Evolutionary conservation across 2,888 invertebrate genomes (phyloP).

Genomic region (Drosophila melanocephala): DNA sequence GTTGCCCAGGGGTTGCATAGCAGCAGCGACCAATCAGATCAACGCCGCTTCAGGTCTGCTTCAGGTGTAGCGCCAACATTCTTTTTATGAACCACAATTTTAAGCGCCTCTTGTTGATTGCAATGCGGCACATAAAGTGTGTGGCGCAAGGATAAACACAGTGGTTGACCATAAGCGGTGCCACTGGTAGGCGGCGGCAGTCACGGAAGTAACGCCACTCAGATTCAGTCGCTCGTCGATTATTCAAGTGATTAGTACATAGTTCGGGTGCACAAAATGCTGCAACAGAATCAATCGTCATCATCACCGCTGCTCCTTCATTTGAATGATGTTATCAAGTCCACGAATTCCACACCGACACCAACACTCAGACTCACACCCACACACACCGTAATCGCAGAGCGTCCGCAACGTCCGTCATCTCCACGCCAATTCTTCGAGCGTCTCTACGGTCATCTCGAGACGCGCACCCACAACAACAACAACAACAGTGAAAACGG

Average conservation of each 20-base stretch:
- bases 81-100: conserved; percentile 59
- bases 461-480: conserved; percentile 80
- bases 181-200: conserved; percentile 20
- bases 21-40: conserved; percentile 46
- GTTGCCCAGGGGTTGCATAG: conserved; percentile 43
- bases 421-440: conserved; percentile 93
- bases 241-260: conserved; percentile 64
- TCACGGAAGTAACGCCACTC: conserved; percentile 50
- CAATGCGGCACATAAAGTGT: conserved; percentile 58
- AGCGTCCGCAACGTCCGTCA: conserved; percentile 87
- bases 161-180: conserved; percentile 54
- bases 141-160: conserved; percentile 37
- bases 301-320: conserved; percentile 24
- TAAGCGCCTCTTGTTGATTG: conserved; percentile 50
- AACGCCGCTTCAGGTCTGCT: background rate
- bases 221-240: conserved; percentile 67
- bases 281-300: conserved; percentile 42
- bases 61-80: conserved; percentile 38
- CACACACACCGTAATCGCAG: conserved; percentile 18
- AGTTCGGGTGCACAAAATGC: conserved; percentile 45
- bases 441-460: conserved; percentile 92
- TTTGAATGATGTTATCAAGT: conserved; percentile 30
- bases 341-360: conserved; percentile 24
- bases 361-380: conserved; percentile 1
- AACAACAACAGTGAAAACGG: conserved; percentile 57